These are phyloP conservation scores for Sylvilagus floridanus DNA, from an alignment of 2,797 vertebrate genomes.

Conservation along the genomic window DNA sequence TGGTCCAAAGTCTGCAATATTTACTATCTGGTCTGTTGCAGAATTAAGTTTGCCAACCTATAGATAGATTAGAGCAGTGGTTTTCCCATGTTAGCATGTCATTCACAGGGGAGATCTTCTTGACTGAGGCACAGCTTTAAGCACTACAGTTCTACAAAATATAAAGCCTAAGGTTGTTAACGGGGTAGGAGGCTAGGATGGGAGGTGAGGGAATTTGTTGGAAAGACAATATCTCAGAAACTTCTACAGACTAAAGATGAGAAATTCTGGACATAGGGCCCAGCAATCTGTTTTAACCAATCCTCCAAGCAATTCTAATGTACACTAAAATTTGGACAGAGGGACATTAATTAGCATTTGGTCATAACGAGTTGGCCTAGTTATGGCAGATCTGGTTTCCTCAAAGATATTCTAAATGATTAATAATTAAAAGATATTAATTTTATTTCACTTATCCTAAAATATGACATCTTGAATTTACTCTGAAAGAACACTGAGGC, in stretches of 20 bases:
- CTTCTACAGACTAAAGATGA: background rate
- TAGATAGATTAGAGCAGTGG: background rate
- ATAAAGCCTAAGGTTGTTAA: too few species aligned
- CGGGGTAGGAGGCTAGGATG: too few species aligned
- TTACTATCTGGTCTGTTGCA: background rate
- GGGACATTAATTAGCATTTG: background rate
- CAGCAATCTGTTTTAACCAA: background rate
- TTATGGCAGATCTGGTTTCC: background rate
- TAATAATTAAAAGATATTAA: slow-evolving; percentile 48
- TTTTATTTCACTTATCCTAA: slow-evolving; percentile 41
- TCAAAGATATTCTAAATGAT: slow-evolving; percentile 3
- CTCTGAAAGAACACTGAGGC: slow-evolving; percentile 33
- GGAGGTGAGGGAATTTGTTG: background rate
- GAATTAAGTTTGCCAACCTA: background rate
- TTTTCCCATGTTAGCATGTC: background rate
- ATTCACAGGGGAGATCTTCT: background rate
- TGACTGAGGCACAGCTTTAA: background rate
- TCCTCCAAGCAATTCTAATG: background rate
- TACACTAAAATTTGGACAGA: background rate
- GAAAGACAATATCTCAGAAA: background rate
- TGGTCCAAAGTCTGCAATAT: slow-evolving; percentile 5
- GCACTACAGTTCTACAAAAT: background rate
- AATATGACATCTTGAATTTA: slow-evolving; percentile 13
- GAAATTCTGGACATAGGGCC: background rate
- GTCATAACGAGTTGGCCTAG: background rate